A percentile compares a stretch with the other conserved stretches of the same genome.
Conservation (phyloP, 2,113 vertebrate genomes). For the Menidia beryllina region DNA sequence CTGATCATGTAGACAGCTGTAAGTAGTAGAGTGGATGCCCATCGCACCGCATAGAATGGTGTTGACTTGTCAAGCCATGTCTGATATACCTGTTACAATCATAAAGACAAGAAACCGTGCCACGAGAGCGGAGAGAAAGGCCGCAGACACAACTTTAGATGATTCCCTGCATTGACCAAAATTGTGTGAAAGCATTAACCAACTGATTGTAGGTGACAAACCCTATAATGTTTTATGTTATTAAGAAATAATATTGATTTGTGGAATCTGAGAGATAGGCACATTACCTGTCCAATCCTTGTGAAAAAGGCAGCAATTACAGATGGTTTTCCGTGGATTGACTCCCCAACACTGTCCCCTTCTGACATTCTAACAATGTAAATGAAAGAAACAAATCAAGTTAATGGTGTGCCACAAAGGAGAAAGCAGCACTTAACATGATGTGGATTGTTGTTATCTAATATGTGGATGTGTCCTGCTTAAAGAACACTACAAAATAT, state of each 20-base stretch:
- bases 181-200: background rate
- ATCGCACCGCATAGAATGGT: conserved; percentile 90
- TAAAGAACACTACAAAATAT: background rate
- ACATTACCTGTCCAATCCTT: conserved; percentile 91
- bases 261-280: conserved; percentile 35
- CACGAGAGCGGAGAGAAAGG: background rate
- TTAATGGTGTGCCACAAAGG: too few relatives aligned
- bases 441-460: background rate
- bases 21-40: conserved; percentile 90
- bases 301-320: conserved; percentile 92
- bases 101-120: background rate
- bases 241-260: background rate
- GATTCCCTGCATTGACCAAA: background rate
- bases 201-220: background rate
- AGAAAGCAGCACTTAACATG: background rate
- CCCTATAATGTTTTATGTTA: background rate
- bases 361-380: conserved; percentile 92
- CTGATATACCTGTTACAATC: conserved; percentile 89
- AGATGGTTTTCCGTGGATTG: conserved; percentile 95
- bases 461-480: background rate
- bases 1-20: conserved; percentile 96
- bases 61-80: conserved; percentile 99
- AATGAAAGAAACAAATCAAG: background rate
- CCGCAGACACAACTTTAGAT: too few relatives aligned
- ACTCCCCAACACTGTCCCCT: conserved; percentile 97